Evolutionary conservation across 2,113 vertebrate genomes (phyloP), one percentile per base, ranked within the genome.

Genomic region (cattle (Bos taurus)): DNA sequence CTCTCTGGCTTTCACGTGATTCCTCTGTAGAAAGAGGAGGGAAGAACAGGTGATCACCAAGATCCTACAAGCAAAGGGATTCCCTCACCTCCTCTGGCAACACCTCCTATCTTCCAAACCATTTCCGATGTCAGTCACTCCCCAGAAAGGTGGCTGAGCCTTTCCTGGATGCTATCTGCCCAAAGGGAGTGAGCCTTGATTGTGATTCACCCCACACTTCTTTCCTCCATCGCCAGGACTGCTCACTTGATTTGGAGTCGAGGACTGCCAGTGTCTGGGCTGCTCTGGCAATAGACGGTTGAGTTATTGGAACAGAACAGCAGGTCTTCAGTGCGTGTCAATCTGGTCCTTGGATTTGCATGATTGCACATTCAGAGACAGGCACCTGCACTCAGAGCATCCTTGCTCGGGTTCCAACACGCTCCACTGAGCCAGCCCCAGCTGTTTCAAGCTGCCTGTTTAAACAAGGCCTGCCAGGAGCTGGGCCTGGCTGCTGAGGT

Each of bases 361-460:
- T 97, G 97, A 97, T 94, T 97, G 97, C 93, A 93, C 97, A 95
- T 95, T 97, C 95, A 97, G 96, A 97, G 94, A 91, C 89, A 77
- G 97, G 91, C 97, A 97, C 95, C 98, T 97, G 97, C 98, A 96
- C 78, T 92, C 56, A 0, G 60, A 84, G 57, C 91, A 81, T 91
- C 96, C 83, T 64, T 62, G 86, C 83, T 64, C 67, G 60, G 62
- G 93, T 54, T 78, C 88, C 64, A 59, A 1, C 77, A 74, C 12
- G 57, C 91, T 89, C 91, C 5, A 2, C 97, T 81, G 93, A 96
- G 93, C 97, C 97, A 96, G 90, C 85, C 97, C 82, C 97, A 96
- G 97, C 96, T 98, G 95, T 94, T 93, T 62, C 2, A 26, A 84
- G 28, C 95, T 0, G 88, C 93, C 96, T 96, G 97, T 94, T 97